Evolutionary conservation across 2,888 invertebrate genomes (phyloP), one percentile per base, ranked within the genome.

Genomic region (Pyrrhia umbra): DNA sequence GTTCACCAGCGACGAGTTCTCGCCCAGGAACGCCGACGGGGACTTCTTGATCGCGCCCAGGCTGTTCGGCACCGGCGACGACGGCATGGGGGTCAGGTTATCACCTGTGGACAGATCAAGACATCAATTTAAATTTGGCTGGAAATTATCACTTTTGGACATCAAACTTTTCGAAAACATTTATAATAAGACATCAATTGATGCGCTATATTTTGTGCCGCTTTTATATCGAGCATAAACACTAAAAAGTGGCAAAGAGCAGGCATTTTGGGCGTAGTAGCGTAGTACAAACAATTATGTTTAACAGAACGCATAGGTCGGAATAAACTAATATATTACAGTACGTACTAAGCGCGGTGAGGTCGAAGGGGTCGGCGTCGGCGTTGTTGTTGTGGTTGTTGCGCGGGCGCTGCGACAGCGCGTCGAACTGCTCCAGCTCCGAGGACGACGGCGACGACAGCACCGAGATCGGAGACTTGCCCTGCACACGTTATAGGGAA

Each of bases 1-100:
- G 96, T 99, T 99, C 73, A 99, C 99, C 82, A 99, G 96, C 81
- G 97, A 96, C 10, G 98, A 98, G 95, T 99, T 99, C 93, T 99
- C 99, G 45, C 99, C 99, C 56, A 99, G 96, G 95, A 99, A 99
- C 84, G 98, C 97, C 81, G 98, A 98, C 2, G 99, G 99, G 54
- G 98, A 99, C 94, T 99, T 99, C 92, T 98, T 98, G 43, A 96
- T 90, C 21, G 96, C 96, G 67, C 95, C 95, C 57, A 95, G 94
- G 54, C 92, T 91, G 23, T 73, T 45, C 0, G 57, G n/a, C 80
- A 68, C 49, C 0, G 75, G 75, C 0, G 73, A 50, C 0, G 97
- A 90, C 97, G 98, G 87, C 39, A 61, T 46, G 96, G 97, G 62
- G 88, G 92, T 57, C 90, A 96, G 71, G 91, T 92, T 68, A 92